Conservation (phyloP, 2,888 invertebrate genomes). For the Silvanus unidentatus region DNA sequence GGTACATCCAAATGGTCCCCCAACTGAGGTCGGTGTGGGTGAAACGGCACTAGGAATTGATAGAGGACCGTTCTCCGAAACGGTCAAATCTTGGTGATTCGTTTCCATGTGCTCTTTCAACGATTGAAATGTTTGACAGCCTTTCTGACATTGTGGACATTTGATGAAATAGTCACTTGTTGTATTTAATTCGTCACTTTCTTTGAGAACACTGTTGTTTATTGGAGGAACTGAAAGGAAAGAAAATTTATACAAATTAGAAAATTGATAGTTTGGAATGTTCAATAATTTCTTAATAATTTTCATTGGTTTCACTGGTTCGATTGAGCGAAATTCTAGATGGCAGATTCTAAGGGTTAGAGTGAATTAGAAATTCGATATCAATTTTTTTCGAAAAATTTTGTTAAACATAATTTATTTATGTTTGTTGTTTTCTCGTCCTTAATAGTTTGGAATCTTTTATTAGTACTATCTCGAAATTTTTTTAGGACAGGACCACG, state of each 20-base stretch:
- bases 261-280: no score
- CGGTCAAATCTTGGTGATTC: conserved; percentile 42
- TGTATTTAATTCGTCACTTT: conserved; percentile 32
- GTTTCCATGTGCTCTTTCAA: conserved; percentile 51
- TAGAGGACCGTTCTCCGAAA: conserved; percentile 43
- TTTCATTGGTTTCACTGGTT: no score
- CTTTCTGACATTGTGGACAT: conserved; percentile 50
- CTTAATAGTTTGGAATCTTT: no score
- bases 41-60: conserved; percentile 37
- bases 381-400: no score
- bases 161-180: conserved; percentile 46
- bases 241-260: conserved; percentile 3
- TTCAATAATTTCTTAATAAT: no score
- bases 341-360: no score
- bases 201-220: conserved; percentile 36
- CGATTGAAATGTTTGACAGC: conserved; percentile 46
- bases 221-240: conserved; percentile 50
- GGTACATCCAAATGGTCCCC: conserved; percentile 67
- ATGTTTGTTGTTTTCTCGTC: no score
- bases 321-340: no score
- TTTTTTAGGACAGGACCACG: no score
- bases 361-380: no score
- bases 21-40: conserved; percentile 55
- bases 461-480: no score
- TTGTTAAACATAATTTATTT: no score